Percentiles rank a stretch among this genome's conserved stretches.
phyloP scores from a whole-genome alignment of 35 echinoderm and acorn worm species.

The Stichopus chloronotus region DNA sequence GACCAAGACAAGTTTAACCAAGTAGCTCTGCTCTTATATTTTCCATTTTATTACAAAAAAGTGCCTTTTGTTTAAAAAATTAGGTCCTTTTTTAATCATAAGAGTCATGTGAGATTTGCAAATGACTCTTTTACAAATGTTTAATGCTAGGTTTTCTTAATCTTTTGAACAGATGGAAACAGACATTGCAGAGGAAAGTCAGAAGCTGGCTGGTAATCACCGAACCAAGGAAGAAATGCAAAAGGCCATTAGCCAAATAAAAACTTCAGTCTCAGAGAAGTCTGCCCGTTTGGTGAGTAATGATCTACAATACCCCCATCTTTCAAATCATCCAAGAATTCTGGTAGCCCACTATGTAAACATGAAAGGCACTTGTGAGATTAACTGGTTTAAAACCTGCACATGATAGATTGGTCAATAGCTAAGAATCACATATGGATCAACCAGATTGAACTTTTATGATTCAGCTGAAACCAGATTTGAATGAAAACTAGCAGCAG shows the following conservation, averaged over 20 bases:
- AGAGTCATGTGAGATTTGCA: too few species aligned
- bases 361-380: too few species aligned
- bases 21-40: background rate
- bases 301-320: background rate
- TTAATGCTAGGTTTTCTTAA: background rate
- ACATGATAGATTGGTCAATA: too few species aligned
- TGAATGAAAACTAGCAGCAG: too few species aligned
- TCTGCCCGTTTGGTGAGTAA: slow-evolving; percentile 40
- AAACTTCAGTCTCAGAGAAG: slow-evolving; percentile 81
- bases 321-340: background rate
- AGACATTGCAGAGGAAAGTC: slow-evolving; percentile 17
- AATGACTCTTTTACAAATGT: too few species aligned
- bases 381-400: too few species aligned
- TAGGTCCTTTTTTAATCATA: background rate
- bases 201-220: slow-evolving; percentile 76
- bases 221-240: slow-evolving; percentile 41
- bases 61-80: background rate
- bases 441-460: too few species aligned
- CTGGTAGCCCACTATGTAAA: background rate
- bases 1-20: background rate
- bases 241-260: slow-evolving; percentile 57
- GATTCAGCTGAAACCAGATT: too few species aligned
- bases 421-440: too few species aligned
- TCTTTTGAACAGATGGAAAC: background rate
- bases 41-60: background rate